Base-by-base conservation (phyloP, 2,888 invertebrate species). In the Cerceris ruficornis region DNA sequence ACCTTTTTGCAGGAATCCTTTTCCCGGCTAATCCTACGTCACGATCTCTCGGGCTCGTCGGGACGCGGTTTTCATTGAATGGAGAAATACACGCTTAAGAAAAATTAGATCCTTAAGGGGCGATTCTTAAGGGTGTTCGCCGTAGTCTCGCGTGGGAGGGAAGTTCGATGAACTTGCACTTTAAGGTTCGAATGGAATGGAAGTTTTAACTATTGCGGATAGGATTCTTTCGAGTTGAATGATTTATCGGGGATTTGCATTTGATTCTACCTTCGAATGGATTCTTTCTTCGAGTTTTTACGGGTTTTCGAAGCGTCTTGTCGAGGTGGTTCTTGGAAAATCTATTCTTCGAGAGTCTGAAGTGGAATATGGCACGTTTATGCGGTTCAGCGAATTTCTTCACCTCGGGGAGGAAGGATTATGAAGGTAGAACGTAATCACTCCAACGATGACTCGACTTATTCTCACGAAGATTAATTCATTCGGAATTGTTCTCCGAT, bases 1-100 rank as follows among this genome's bases (percentile, higher is more conserved):
- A 75, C 67, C 79, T 69, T 62, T 83, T 76, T 71, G 52, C 70
- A 50, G 61, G 69, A 75, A 69, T 73, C 62, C 57, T 39, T 68
- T 62, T 69, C 57, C 28, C 60, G 49, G 42, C 57, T 70, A 73
- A 73, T 75, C 52, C 52, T 28, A n/a, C 52, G n/a, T 2, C 52
- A n/a, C 8, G 52, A 52, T 52, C 52, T 52, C 7, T 7, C 2
- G 13, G 2, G 9, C 8, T 52, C 46, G 46, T 46, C 2, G 46
- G 13, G 13, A 46, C 4, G 4, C 4, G 28, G 28, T 28, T 28
- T 28, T 28, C 28, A 2, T 28, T 28, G 1, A 28, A 28, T 28
- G 28, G 28, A 28, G 28, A 28, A 28, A 28, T 28, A 28, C 28
- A 28, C 28, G 28, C 28, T 28, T 28, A 4, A 28, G 28, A 28